Evolutionary conservation across 2,113 vertebrate species (phyloP).

Genomic region (Heterocephalus glaber): DNA sequence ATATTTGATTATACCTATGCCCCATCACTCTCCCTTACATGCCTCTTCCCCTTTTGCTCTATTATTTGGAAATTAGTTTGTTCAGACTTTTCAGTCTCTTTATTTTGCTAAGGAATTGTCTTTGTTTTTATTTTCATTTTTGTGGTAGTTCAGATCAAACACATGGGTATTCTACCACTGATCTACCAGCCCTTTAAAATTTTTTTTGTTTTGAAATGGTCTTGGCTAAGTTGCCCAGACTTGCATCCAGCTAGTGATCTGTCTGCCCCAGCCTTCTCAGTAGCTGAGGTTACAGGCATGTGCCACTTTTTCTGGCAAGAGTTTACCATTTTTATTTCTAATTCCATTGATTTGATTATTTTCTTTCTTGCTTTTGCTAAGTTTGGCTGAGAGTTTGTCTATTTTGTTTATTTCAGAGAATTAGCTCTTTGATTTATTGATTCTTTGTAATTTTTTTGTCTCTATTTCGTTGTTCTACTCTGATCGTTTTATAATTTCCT

Average conservation of each 20-base stretch:
- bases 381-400: background rate
- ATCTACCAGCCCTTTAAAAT: background rate
- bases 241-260: background rate
- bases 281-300: background rate
- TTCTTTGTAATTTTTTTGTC: background rate
- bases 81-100: conserved; percentile 41
- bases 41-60: background rate
- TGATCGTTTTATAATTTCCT: background rate
- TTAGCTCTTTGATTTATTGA: background rate
- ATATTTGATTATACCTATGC: background rate
- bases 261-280: background rate
- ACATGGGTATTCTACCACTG: background rate
- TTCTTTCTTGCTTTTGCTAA: background rate
- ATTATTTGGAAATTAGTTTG: conserved; percentile 34
- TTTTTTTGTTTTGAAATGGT: background rate
- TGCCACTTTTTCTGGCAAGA: background rate
- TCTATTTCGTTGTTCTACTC: background rate
- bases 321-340: background rate
- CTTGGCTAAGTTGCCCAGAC: background rate
- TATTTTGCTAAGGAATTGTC: conserved; percentile 50
- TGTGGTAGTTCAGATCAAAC: background rate
- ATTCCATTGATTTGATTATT: background rate
- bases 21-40: background rate
- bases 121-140: conserved; percentile 25
- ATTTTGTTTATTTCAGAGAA: background rate